Evolutionary conservation across 1,140 invertebrate species (phyloP).

Genomic region (Drosophila serrata): DNA sequence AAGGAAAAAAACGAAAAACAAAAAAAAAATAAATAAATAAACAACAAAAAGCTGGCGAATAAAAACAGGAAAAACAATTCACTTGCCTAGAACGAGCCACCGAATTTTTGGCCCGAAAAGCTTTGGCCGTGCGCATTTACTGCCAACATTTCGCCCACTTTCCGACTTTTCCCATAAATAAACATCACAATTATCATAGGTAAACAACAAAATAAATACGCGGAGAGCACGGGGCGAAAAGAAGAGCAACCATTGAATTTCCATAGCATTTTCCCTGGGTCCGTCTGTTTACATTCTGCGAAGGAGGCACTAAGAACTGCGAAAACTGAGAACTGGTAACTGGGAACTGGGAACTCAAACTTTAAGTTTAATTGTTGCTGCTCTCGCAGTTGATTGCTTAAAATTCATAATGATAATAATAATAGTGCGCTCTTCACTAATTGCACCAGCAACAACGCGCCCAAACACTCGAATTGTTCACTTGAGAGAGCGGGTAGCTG

Average conservation of each 20-base stretch:
- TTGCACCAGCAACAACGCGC: constrained; percentile 60
- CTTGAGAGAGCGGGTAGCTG: constrained; percentile 24
- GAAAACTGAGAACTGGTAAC: not conserved
- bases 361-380: constrained; percentile 74
- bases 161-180: constrained; percentile 65
- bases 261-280: constrained; percentile 34
- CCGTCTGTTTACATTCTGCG: constrained; percentile 51
- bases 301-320: constrained; percentile 7
- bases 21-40: constrained; percentile 12
- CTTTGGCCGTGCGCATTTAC: constrained; percentile 3
- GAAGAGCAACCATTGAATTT: constrained; percentile 70
- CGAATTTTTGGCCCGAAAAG: constrained; percentile 3
- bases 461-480: constrained; percentile 66
- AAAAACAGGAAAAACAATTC: constrained; percentile 32
- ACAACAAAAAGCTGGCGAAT: not conserved
- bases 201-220: constrained; percentile 79
- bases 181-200: constrained; percentile 80
- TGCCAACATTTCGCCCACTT: constrained; percentile 35
- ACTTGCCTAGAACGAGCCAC: constrained; percentile 11
- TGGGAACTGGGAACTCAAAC: constrained; percentile 29
- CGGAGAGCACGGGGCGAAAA: constrained; percentile 15
- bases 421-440: constrained; percentile 78
- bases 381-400: constrained; percentile 73
- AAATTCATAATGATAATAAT: constrained; percentile 83
- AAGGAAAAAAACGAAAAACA: constrained; percentile 17